Conservation (phyloP, 2,797 vertebrate species). For the Melanotaenia nigrans region DNA sequence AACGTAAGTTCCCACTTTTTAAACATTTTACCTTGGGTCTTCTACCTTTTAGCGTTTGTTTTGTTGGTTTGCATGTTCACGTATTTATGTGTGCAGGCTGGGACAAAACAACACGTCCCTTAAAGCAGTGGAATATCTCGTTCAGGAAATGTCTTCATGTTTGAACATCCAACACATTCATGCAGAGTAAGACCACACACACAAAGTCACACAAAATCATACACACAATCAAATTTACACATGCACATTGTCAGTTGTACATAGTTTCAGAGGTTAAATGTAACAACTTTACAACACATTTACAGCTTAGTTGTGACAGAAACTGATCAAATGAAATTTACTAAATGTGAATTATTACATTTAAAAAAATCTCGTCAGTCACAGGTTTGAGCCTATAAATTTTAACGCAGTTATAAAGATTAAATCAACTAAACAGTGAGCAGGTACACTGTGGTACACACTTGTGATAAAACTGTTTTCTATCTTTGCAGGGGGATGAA, state of each 20-base stretch:
- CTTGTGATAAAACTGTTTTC: neutral
- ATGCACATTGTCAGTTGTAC: too few relatives aligned
- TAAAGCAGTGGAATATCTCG: constrained; percentile 74
- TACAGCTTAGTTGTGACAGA: neutral
- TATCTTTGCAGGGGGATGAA: constrained; percentile 63
- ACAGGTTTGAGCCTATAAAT: neutral
- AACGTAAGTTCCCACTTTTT: constrained; percentile 80
- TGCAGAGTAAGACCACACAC: constrained; percentile 79
- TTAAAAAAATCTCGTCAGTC: neutral
- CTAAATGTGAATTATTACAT: neutral
- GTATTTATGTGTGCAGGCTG: constrained; percentile 75
- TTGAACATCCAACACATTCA: constrained; percentile 73
- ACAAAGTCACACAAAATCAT: neutral
- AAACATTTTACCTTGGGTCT: neutral
- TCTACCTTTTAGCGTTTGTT: neutral
- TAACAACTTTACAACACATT: neutral
- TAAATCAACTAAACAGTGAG: neutral
- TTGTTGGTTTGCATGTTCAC: neutral
- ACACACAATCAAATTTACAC: neutral
- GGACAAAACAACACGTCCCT: constrained; percentile 81
- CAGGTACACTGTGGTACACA: neutral
- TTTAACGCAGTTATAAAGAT: neutral
- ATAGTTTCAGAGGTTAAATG: neutral
- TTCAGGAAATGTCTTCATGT: constrained; percentile 71
- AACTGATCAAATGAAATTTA: neutral